Conservation (phyloP, 2,797 vertebrate species). For the Rhinichthys osculus region DNA sequence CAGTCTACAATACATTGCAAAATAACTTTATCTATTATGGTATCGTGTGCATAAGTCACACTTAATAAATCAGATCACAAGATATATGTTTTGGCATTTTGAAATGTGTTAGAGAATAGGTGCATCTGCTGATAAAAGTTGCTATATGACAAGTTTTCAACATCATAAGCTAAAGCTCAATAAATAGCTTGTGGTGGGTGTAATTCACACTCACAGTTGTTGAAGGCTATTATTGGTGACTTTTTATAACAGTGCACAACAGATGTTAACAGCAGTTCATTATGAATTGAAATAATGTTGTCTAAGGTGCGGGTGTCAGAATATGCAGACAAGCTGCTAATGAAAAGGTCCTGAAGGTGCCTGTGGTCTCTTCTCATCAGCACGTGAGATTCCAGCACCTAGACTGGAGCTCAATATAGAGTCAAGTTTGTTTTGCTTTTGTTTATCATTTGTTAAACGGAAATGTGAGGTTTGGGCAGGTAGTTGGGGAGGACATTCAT, state of each 20-base stretch:
- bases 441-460: slow-evolving; percentile 67
- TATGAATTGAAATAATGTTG: neutral
- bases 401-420: slow-evolving; percentile 33
- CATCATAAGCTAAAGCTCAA: slow-evolving; percentile 5
- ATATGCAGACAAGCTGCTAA: neutral
- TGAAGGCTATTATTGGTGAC: neutral
- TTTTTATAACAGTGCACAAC: slow-evolving; percentile 6
- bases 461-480: slow-evolving; percentile 59
- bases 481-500: slow-evolving; percentile 62
- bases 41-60: neutral
- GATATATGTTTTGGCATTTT: neutral
- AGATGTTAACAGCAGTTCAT: slow-evolving; percentile 4
- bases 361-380: neutral
- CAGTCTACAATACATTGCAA: neutral
- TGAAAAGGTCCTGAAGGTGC: neutral
- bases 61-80: slow-evolving; percentile 7
- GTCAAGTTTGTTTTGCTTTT: slow-evolving; percentile 58
- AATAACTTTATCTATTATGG: neutral
- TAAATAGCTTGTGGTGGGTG: neutral
- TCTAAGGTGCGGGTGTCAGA: neutral
- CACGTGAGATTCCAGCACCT: slow-evolving; percentile 42
- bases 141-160: slow-evolving; percentile 5
- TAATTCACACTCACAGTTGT: neutral
- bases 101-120: neutral
- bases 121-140: neutral